Base-by-base conservation (phyloP, 2,113 vertebrate genomes). In the Ptilorrhoa leucosticta region DNA sequence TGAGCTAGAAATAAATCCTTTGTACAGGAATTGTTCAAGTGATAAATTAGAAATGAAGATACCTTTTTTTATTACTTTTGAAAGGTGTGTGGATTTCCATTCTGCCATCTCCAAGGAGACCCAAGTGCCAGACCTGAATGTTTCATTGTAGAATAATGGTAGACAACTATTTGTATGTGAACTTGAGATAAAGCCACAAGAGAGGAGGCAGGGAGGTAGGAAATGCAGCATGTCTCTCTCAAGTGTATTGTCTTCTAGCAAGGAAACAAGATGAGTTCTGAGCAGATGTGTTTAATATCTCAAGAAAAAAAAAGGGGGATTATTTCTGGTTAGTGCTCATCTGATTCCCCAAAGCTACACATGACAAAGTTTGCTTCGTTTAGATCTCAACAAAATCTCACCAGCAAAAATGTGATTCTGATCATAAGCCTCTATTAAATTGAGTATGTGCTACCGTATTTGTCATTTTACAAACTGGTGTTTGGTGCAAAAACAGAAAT, bases 401-500 rank as follows among this genome's bases (percentile, higher is more conserved):
- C 53, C 7, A 87, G 53, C 40, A 94, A 96, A 93, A 92, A 47
- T 84, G 9, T 72, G 28, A 57, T 87, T 91, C 66, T 48, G 26
- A 76, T 76, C 51, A 84, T 2, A 64, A 91, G 8, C n/a, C 16
- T 94, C 61, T 33, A 65, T 53, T 83, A 76, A 95, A 94, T 53
- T 91, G 37, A 24, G 8, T 79, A 91, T 93, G n/a, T 82, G 37
- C 40, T 89, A 35, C 61, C 50, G 2, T 76, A 87, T 91, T 84
- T 93, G 48, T 89, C 54, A 94, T 69, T 88, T 96, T 69, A 57
- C 1, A 28, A 89, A 83, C 87, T 72, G 66, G 19, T 87, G 21
- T 47, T 94, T 8, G 1, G 40, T 93, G n/a, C 82, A 95, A 83
- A 96, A 88, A 83, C 70, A 96, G 70, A 91, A 85, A 72, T 85